Base-by-base conservation (phyloP, 2,113 vertebrate species). In the Saguinus imperator region DNA sequence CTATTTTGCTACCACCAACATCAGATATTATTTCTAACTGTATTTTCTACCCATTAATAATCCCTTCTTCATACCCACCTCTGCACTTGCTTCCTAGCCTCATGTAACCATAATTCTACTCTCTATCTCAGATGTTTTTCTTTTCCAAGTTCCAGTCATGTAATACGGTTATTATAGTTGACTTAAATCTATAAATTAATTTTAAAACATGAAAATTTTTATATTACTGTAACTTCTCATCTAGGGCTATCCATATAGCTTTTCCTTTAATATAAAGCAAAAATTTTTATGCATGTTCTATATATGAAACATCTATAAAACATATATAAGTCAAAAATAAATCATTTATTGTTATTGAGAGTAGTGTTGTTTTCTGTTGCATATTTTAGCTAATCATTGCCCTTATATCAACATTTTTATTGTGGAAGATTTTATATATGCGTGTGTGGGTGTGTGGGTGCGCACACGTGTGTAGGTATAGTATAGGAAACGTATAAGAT, bases 291-390 rank as follows among this genome's bases (percentile, higher is more conserved):
- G 5, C 25, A n/a, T 79, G 1, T 75, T 73, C 20, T 75, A 20
- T 14, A 84, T 81, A 50, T 18, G 21, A 52, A 40, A 77, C 8
- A 68, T 76, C 20, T 85, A 73, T 66, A 50, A 90, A 64, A 87
- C 52, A 77, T 72, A 32, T 76, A 87, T 61, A 52, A 68, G 11
- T 57, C 91, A 77, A 96, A 86, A 91, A 77, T n/a, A 68, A 89
- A 35, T 64, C 8, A 25, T 40, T 48, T 84, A 66, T 80, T 48
- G 23, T 61, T 70, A 32, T 23, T 73, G 11, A 79, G 29, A 50
- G 50, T 50, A 50, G 50, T 50, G 50, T 50, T 25, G 48, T 77
- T 66, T 95, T 89, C 35, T 1, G 14, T 48, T 48, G 48, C 11
- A 48, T 48, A 48, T 58, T 79, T 43, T 75, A 80, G 79, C 1